These are phyloP conservation scores for Drosophila dunni DNA, from an alignment of 1,140 invertebrate genomes.

Conservation along the genomic window DNA sequence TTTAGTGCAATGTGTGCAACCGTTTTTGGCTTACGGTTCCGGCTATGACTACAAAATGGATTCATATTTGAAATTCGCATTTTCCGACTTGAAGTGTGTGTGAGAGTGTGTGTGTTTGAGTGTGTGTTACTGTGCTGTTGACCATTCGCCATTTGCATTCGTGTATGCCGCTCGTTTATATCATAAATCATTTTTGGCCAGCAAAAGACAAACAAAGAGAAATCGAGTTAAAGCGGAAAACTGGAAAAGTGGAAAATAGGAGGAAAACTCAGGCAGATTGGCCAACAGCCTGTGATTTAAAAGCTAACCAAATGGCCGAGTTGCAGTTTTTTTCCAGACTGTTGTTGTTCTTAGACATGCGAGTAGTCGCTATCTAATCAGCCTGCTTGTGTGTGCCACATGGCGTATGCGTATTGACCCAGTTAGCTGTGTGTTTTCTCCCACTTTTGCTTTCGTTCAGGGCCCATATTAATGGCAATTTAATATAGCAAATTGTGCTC, in stretches of 20 bases:
- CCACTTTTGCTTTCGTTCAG: not conserved
- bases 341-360: conserved; percentile 5
- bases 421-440: conserved; percentile 23
- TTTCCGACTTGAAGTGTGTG: conserved; percentile 12
- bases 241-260: not conserved
- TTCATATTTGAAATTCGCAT: conserved; percentile 25
- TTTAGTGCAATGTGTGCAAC: conserved; percentile 51
- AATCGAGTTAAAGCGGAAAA: not conserved
- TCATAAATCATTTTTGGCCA: conserved; percentile 71
- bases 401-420: conserved; percentile 51
- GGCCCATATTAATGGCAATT: conserved; percentile 61
- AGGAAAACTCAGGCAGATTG: not conserved
- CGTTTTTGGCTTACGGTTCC: conserved; percentile 16
- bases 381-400: conserved; percentile 28
- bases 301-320: conserved; percentile 44
- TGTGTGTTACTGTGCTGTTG: conserved; percentile 23
- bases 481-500: conserved; percentile 75
- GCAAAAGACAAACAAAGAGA: not conserved
- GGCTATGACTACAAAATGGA: conserved; percentile 17
- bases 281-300: conserved; percentile 55
- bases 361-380: conserved; percentile 58
- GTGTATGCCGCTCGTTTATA: conserved; percentile 39
- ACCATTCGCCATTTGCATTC: conserved; percentile 46
- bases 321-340: conserved; percentile 31
- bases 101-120: conserved; percentile 25